Percentiles rank a stretch among this genome's conserved stretches.
Conservation (phyloP, 1,140 invertebrate species). For the Mycetomoellerius zeteki region DNA sequence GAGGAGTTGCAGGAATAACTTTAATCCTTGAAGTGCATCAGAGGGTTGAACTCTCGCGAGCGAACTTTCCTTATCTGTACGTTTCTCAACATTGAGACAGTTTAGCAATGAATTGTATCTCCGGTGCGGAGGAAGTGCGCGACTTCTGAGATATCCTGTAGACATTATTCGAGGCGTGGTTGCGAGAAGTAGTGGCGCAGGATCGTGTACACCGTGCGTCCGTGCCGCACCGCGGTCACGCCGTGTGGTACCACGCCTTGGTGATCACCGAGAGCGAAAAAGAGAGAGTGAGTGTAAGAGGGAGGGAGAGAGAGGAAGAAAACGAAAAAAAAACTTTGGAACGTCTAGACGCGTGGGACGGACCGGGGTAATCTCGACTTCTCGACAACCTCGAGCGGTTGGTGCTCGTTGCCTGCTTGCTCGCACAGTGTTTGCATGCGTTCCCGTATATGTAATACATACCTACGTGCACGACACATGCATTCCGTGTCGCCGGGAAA, state of each 20-base stretch:
- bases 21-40: constrained; percentile 36
- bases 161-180: constrained; percentile 66
- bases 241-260: constrained; percentile 68
- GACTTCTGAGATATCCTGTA: constrained; percentile 46
- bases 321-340: constrained; percentile 59
- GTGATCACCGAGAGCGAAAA: constrained; percentile 43
- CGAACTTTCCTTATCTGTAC: constrained; percentile 31
- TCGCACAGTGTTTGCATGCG: constrained; percentile 4
- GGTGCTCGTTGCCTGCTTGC: constrained; percentile 20
- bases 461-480: background rate
- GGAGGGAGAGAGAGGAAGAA: background rate
- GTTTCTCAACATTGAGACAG: constrained; percentile 32
- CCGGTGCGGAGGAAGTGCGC: background rate
- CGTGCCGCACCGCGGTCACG: constrained; percentile 51
- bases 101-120: constrained; percentile 15
- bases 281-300: background rate
- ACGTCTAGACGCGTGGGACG: constrained; percentile 77
- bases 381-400: constrained; percentile 25
- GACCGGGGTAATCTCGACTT: constrained; percentile 65
- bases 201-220: constrained; percentile 52
- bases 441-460: constrained; percentile 16
- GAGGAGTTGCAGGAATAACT: background rate
- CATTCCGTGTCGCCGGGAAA: background rate
- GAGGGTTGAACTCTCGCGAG: constrained; percentile 16
- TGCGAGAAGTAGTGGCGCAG: constrained; percentile 63